Evolutionary conservation across 2,113 vertebrate species (phyloP).

Genomic region (Pelusios castaneus): DNA sequence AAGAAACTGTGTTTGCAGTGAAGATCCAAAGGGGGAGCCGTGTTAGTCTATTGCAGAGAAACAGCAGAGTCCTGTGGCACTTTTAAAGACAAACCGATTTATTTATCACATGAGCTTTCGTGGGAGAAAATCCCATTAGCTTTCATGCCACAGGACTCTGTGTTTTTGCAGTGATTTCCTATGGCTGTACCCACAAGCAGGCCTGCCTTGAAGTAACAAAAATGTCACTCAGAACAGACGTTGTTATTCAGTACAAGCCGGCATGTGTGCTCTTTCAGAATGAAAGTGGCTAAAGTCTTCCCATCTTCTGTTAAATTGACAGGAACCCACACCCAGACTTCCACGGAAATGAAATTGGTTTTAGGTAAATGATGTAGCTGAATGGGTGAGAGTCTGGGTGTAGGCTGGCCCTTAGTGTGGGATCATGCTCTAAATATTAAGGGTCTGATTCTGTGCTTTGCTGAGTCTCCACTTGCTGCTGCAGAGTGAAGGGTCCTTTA

Average conservation of each 20-base stretch:
- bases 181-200: no score
- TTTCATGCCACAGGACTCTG: no score
- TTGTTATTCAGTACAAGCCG: background rate
- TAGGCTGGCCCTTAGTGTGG: background rate
- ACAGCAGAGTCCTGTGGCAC: no score
- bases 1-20: background rate
- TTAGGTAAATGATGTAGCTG: background rate
- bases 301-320: background rate
- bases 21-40: no score
- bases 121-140: no score
- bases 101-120: no score
- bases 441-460: background rate
- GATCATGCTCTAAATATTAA: background rate
- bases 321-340: background rate
- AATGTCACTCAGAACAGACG: no score
- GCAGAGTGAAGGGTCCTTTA: background rate
- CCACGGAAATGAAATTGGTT: background rate
- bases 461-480: background rate
- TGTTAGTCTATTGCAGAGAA: no score
- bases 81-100: no score
- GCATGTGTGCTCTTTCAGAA: background rate
- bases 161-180: background rate
- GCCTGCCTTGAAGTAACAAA: background rate
- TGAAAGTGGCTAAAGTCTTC: background rate
- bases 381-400: background rate